These are phyloP conservation scores for Sabatieria punctata DNA, from an alignment of 2,888 invertebrate species.

Conservation along the genomic window DNA sequence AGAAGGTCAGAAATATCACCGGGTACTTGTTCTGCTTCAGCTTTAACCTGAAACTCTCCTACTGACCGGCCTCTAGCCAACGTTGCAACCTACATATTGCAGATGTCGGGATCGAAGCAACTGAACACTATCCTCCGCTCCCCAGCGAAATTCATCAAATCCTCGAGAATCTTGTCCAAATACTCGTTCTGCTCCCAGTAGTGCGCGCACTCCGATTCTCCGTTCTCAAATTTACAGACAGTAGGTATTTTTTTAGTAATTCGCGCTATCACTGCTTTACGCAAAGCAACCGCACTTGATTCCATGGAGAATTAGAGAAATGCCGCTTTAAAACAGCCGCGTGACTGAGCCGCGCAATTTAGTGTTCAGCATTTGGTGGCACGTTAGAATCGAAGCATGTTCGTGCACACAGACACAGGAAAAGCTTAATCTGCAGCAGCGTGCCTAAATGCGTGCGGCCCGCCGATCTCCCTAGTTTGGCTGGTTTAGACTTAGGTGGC, in stretches of 20 bases:
- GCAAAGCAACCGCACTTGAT: too few species aligned
- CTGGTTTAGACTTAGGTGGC: too few species aligned
- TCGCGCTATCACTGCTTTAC: too few species aligned
- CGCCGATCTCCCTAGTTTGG: too few species aligned
- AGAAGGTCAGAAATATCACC: slow-evolving; percentile 78
- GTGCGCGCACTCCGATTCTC: slow-evolving; percentile 26
- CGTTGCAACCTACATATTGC: slow-evolving; percentile 56
- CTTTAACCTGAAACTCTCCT: slow-evolving; percentile 47
- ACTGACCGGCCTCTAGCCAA: background rate
- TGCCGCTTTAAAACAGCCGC: too few species aligned
- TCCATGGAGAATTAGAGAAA: too few species aligned
- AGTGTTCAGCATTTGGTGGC: too few species aligned
- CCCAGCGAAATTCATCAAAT: slow-evolving; percentile 59
- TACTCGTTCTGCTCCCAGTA: slow-evolving; percentile 67
- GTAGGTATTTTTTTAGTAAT: background rate
- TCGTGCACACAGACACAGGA: too few species aligned
- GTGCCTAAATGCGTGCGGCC: too few species aligned
- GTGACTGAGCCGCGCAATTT: too few species aligned
- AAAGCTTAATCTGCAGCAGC: too few species aligned
- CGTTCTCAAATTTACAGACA: slow-evolving; percentile 34
- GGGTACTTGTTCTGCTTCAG: slow-evolving; percentile 93
- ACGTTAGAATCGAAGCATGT: too few species aligned
- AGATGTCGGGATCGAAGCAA: slow-evolving; percentile 88
- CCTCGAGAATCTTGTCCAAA: slow-evolving; percentile 66
- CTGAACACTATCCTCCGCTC: slow-evolving; percentile 73